Evolutionary conservation across 2,113 vertebrate species (phyloP), one percentile per base, ranked within the genome.

Genomic region (Spizaetus ornatus): DNA sequence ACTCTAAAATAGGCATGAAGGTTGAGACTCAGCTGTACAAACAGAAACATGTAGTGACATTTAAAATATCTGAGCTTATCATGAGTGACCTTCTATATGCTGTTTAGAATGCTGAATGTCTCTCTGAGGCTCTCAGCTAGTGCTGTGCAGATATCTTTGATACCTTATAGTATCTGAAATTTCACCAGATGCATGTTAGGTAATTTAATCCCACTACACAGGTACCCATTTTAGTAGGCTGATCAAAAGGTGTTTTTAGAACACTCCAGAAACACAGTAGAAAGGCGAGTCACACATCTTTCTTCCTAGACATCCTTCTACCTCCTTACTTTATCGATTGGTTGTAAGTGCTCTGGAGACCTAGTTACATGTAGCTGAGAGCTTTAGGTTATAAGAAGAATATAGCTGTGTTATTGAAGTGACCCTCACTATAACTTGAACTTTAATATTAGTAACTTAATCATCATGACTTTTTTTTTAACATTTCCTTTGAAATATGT

Each of bases 291-390:
- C 40, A 77, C 2, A 3, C 4, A 22, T 36, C 34, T 72, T 53
- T 23, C 34, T 70, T 80, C 32, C 23, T 42, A 62, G 16, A 27
- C 4, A 58, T 9, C 22, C 22, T 78, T 88, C 16, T 67, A 34
- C 7, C 63, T 48, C 59, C 47, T 62, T 27, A 21, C 26, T 81
- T 63, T 52, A 86, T 69, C 0, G 1, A 31, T 71, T 0, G 0
- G 3, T 20, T 70, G 0, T 45, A 82, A 76, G 66, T 52, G 22
- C 36, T 90, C 62, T 69, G 43, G 56, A 91, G 66, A 79, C 43
- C 7, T 40, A 31, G 20, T 17, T 88, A 48, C 15, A n/a, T 13
- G 32, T 14, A 55, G 11, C 6, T 70, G 42, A 70, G 17, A 78
- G 10, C 4, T 23, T 81, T 43, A 18, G 0, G 20, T 52, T 71